These are phyloP conservation scores for Sinocyclocheilus maitianheensis DNA, from an alignment of 2,113 vertebrate species.

Conservation along the genomic window DNA sequence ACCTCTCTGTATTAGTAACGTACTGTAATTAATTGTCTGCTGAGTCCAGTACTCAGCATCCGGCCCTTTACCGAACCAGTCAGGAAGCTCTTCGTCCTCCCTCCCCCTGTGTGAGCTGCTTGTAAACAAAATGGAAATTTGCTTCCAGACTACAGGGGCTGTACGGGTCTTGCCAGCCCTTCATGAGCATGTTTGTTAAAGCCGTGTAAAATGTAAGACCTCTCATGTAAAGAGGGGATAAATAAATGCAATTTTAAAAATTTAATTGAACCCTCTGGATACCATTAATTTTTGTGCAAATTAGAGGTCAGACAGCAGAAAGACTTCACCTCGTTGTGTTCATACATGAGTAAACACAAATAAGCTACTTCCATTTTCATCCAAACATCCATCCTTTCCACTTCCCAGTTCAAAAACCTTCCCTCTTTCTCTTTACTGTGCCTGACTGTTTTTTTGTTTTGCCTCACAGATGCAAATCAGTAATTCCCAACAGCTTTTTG, in stretches of 20 bases:
- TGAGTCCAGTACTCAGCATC: background rate
- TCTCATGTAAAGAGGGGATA: background rate
- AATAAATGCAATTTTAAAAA: background rate
- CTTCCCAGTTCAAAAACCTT: background rate
- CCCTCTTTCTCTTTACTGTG: background rate
- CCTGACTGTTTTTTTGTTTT: background rate
- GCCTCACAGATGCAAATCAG: background rate
- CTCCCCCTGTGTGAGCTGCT: background rate
- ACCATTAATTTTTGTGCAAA: background rate
- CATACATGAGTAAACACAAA: background rate
- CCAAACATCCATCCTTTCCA: background rate
- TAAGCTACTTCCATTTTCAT: background rate
- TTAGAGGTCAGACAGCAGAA: background rate
- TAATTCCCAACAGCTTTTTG: conserved; percentile 1
- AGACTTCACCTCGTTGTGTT: background rate
- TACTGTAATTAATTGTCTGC: background rate
- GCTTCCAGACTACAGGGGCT: background rate
- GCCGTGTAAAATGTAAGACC: background rate
- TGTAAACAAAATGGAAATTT: conserved; percentile 12
- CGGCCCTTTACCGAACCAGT: background rate
- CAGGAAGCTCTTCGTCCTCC: background rate
- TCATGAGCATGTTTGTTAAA: background rate
- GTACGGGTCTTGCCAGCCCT: background rate
- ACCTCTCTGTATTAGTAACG: background rate
- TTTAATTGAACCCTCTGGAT: background rate